Base-by-base conservation (phyloP, 1,140 invertebrate species). In the Conus ventricosus region DNA sequence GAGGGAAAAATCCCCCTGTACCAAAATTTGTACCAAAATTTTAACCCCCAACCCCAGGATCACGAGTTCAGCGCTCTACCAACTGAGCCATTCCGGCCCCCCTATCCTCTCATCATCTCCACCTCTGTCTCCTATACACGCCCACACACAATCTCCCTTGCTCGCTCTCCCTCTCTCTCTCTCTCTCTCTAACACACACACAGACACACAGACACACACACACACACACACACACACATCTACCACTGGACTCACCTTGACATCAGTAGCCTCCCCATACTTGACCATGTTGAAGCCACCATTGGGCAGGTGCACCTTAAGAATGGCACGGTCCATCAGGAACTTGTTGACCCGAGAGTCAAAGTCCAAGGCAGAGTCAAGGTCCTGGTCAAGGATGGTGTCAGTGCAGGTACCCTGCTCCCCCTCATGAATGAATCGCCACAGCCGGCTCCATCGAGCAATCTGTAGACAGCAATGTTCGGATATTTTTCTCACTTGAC, bases 251-350 rank as follows among this genome's bases (percentile, higher is more conserved):
- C 90, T 93, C 93, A 96, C 97, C 93, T 97, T 97, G 53, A 99
- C 97, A 92, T 98, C 97, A 83, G 97, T 97, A 27, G 97, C 97
- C 91, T 98, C 98, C 23, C 97, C 97, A 93, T 97, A 98, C 92
- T 97, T 97, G 80, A 99, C 97, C 89, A 98, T 97, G 93, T 98
- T 98, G 94, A 98, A 98, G 71, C 97, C 97, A 81, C 98, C 97
- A 95, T 98, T 98, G 5, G 98, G 98, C 83, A 98, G 96, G 95
- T 98, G 97, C 27, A 99, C 97, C 95, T 98, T 96, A 7, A 96
- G 93, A 17, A 94, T 95, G 78, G 93, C 93, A n/a, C 93, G 87
- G 84, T 94, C 94, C 93, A 94, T 94, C 54, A 93, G 92, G 88
- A 93, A 93, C 88, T 92, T 90, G 84, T 93, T 93, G 85, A 93